Base-by-base conservation (phyloP, 2,888 invertebrate species). In the Azorinus chamasolen region DNA sequence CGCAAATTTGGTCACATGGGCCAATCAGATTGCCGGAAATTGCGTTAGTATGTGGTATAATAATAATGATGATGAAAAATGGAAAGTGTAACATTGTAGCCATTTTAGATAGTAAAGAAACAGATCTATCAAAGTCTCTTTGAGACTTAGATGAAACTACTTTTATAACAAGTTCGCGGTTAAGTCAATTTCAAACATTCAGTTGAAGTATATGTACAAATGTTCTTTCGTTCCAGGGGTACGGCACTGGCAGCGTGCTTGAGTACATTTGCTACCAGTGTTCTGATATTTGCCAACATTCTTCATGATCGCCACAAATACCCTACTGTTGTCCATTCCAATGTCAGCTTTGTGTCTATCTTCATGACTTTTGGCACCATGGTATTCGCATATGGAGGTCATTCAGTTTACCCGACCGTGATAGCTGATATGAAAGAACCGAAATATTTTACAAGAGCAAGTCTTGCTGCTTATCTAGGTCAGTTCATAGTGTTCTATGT, bases 391-490 rank as follows among this genome's bases (percentile, higher is more conserved):
- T 96, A 95, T 88, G 96, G 96, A 10, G 96, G 96, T 8, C 95
- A 95, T 1, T 95, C 95, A 0, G 95, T 95, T 89, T 94, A 98
- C 87, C 94, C 97, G 83, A 97, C 97, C 0, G 95, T 98, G 50
- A 97, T 97, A 94, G 96, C 97, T 80, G 97, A 98, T 91, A 98
- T 98, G 97, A 95, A 95, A 78, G 95, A 96, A 78, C 96, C 96
- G 79, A 93, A 94, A 1, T 95, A 96, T 86, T 95, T 97, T 77
- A 95, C 95, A 83, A 94, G 94, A 86, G 96, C 96, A 0, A 95
- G 97, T 0, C 86, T 96, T 2, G 94, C 95, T 16, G 96, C 96
- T 6, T 97, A 96, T 91, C 71, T 93, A 25, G 94, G 96, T 95
- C 91, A 93, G 93, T 91, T 8, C 18, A 48, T n/a, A n/a, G n/a